Evolutionary conservation across 2,797 vertebrate genomes (phyloP).

Genomic region (Sparidentex hasta): DNA sequence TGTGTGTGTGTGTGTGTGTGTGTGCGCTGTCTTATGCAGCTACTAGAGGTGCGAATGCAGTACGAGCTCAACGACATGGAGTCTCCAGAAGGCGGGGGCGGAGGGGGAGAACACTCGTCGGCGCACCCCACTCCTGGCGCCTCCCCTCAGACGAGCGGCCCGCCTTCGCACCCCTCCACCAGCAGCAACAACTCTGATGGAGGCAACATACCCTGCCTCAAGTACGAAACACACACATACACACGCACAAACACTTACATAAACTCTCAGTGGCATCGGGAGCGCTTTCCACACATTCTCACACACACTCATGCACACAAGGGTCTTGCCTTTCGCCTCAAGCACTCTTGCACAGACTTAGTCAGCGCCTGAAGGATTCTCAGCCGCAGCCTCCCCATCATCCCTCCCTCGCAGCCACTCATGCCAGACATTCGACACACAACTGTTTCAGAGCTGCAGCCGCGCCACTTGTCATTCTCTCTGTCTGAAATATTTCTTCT

Average conservation of each 20-base stretch:
- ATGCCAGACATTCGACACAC: constrained; percentile 49
- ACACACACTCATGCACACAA: constrained; percentile 35
- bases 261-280: constrained; percentile 35
- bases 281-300: constrained; percentile 34
- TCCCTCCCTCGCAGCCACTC: constrained; percentile 51
- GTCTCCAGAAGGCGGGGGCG: constrained; percentile 88
- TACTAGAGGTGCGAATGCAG: constrained; percentile 95
- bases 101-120: constrained; percentile 89
- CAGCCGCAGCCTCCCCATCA: constrained; percentile 58
- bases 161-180: constrained; percentile 95
- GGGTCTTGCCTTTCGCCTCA: constrained; percentile 69
- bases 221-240: constrained; percentile 82
- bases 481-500: constrained; percentile 15
- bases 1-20: constrained; percentile 23
- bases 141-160: constrained; percentile 90
- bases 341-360: constrained; percentile 71
- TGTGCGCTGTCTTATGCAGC: constrained; percentile 78
- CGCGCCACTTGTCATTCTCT: constrained; percentile 45
- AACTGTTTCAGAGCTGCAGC: constrained; percentile 51
- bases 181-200: constrained; percentile 98
- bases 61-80: constrained; percentile 95
- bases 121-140: constrained; percentile 90
- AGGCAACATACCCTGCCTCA: constrained; percentile 97
- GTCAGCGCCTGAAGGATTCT: constrained; percentile 69
- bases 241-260: constrained; percentile 28